phyloP scores from a whole-genome alignment of 1,140 invertebrate genomes.

The Drosophila tani region DNA sequence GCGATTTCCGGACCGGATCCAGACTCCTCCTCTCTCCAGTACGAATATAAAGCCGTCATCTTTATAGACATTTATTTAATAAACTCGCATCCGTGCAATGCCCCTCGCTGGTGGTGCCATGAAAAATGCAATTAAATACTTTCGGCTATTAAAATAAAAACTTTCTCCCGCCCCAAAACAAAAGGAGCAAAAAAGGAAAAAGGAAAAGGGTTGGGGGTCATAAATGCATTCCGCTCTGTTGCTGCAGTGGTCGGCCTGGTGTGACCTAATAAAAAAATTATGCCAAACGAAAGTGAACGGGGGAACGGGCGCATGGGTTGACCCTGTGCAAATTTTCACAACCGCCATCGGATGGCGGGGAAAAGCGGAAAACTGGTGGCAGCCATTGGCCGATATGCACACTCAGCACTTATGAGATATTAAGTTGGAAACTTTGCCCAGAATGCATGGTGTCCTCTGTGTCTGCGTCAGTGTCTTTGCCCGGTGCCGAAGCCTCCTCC shows the following conservation, averaged over 20 bases:
- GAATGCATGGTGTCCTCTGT: slow-evolving; percentile 10
- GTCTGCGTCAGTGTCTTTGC: slow-evolving; percentile 22
- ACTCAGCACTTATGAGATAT: slow-evolving; percentile 76
- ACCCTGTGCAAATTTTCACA: slow-evolving; percentile 63
- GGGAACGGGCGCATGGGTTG: neutral
- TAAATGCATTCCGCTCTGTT: slow-evolving; percentile 29
- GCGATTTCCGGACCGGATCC: slow-evolving; percentile 39
- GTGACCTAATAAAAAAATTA: slow-evolving; percentile 82
- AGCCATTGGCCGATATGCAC: slow-evolving; percentile 64
- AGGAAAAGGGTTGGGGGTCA: slow-evolving; percentile 27
- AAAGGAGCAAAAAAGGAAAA: neutral
- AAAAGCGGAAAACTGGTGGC: slow-evolving; percentile 53
- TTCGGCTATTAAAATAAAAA: slow-evolving; percentile 68
- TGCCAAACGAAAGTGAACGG: slow-evolving; percentile 74
- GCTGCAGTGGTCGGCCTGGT: slow-evolving; percentile 61
- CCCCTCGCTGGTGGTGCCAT: slow-evolving; percentile 26
- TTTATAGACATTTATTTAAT: slow-evolving; percentile 69
- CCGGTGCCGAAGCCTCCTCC: neutral
- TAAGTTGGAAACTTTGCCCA: slow-evolving; percentile 77
- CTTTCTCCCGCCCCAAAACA: slow-evolving; percentile 7
- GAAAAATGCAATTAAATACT: slow-evolving; percentile 72
- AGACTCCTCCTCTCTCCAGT: neutral
- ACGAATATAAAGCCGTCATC: slow-evolving; percentile 22
- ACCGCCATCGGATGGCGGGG: slow-evolving; percentile 6
- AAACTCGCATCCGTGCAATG: slow-evolving; percentile 44